Base-by-base conservation (phyloP, 2,888 invertebrate species). In the Stratiomys singularior region DNA sequence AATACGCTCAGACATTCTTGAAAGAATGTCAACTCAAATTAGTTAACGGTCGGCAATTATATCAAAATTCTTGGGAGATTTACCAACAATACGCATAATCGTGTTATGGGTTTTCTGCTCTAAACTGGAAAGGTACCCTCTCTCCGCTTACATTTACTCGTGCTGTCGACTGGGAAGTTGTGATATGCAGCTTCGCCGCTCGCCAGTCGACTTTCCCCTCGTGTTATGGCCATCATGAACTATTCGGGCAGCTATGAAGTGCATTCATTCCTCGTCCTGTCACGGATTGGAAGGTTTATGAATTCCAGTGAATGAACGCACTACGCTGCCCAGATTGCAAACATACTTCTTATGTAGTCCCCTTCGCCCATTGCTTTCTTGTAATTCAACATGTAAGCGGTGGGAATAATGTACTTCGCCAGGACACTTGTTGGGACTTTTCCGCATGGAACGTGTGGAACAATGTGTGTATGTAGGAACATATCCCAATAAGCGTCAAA, bases 1-100 rank as follows among this genome's bases (percentile, higher is more conserved):
- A 82, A 84, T 84, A 81, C 81, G 82, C 81, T 82, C 81, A 83
- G 83, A 83, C 83, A 84, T 83, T 82, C 83, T 82, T 83, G 81
- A 82, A 82, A 82, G 82, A 83, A 81, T 83, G 83, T 84, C 83
- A 83, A 83, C 82, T 83, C 81, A 81, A 80, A 84, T 84, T 83
- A 83, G 82, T 81, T 80, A 81, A 82, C 82, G 81, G 81, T 82
- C 81, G 81, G 81, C 74, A 60, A 74, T 74, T 74, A 74, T 58
- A 60, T 60, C 60, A 60, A 74, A 69, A 69, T 69, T 69, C 69
- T 69, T 47, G 15, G 46, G 46, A 69, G 69, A 69, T 47, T 69
- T 69, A 69, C 69, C 69, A 44, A 69, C 69, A 69, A 69, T 44
- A 69, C 15, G 69, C 44, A 52, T 5, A 52, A 13, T 52, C 52